Percentiles rank a stretch among this genome's conserved stretches.
phyloP scores from a whole-genome alignment of 92 coral and sea anemone genomes.

The Metridium senile region DNA sequence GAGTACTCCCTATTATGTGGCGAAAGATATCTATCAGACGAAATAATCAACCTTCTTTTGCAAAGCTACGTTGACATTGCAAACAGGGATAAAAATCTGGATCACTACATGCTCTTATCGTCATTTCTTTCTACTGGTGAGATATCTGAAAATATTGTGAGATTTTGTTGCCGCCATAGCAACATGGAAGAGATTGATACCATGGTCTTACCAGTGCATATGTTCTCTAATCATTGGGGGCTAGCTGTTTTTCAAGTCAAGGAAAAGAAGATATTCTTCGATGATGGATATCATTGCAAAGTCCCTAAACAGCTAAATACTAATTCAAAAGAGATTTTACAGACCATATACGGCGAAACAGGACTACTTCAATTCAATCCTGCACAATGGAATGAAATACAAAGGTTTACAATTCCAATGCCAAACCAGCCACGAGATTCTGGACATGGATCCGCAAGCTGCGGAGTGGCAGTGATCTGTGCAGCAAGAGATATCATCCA shows the following conservation, averaged over 20 bases:
- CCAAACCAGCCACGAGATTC: conserved; percentile 27
- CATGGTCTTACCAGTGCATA: conserved; percentile 39
- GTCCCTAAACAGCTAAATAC: conserved; percentile 16
- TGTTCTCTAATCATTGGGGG: conserved; percentile 30
- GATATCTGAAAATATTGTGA: background rate
- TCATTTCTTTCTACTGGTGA: conserved; percentile 13
- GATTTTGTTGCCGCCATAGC: background rate
- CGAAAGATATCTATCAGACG: conserved; percentile 27
- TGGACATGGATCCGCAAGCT: conserved; percentile 28
- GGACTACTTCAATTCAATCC: background rate
- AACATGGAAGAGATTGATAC: conserved; percentile 6
- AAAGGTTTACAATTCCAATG: conserved; percentile 29
- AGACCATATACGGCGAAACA: conserved; percentile 9
- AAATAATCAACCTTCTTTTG: conserved; percentile 20
- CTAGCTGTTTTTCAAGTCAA: conserved; percentile 27
- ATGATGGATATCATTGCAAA: conserved; percentile 37
- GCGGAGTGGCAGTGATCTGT: conserved; percentile 44
- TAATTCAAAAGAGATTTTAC: conserved; percentile 10
- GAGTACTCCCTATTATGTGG: conserved; percentile 25
- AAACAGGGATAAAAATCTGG: background rate
- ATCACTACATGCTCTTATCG: background rate
- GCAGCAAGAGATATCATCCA: conserved; percentile 25
- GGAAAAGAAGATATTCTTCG: conserved; percentile 26
- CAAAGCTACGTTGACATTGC: conserved; percentile 21
- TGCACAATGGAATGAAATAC: conserved; percentile 12